Conservation (phyloP, 1,140 invertebrate species). For the Calycopis cecrops region DNA sequence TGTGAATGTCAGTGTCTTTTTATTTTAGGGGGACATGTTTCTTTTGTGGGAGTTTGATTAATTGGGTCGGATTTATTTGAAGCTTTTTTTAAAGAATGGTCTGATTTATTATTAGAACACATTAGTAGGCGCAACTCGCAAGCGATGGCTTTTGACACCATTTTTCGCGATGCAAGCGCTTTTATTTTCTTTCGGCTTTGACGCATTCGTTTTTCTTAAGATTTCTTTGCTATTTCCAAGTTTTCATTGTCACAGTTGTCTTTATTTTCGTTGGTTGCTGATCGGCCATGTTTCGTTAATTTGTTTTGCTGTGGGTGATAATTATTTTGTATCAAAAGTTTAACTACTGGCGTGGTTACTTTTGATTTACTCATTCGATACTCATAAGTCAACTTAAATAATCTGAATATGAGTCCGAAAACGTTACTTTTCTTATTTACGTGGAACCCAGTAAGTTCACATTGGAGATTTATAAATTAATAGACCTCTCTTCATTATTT, state of each 20-base stretch:
- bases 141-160: constrained; percentile 1
- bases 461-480: too few relatives aligned
- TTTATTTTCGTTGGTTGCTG: neutral
- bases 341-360: too few relatives aligned
- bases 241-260: neutral
- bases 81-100: constrained; percentile 17
- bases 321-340: neutral
- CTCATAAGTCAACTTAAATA: too few relatives aligned
- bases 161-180: constrained; percentile 2
- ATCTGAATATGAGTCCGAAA: too few relatives aligned
- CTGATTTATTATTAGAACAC: constrained; percentile 9
- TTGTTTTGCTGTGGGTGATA: constrained; percentile 1
- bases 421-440: too few relatives aligned
- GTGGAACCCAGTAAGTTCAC: too few relatives aligned
- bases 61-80: constrained; percentile 38
- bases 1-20: constrained; percentile 54
- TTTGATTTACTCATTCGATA: too few relatives aligned
- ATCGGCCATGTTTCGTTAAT: neutral
- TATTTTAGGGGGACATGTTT: constrained; percentile 29
- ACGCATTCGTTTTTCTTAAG: neutral
- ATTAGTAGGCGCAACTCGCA: constrained; percentile 7
- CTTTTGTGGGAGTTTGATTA: constrained; percentile 27
- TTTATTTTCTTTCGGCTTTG: neutral
- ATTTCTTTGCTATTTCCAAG: neutral
- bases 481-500: too few relatives aligned